Base-by-base conservation (phyloP, 92 coral and sea anemone genomes). In the Epizoanthus stellaris region DNA sequence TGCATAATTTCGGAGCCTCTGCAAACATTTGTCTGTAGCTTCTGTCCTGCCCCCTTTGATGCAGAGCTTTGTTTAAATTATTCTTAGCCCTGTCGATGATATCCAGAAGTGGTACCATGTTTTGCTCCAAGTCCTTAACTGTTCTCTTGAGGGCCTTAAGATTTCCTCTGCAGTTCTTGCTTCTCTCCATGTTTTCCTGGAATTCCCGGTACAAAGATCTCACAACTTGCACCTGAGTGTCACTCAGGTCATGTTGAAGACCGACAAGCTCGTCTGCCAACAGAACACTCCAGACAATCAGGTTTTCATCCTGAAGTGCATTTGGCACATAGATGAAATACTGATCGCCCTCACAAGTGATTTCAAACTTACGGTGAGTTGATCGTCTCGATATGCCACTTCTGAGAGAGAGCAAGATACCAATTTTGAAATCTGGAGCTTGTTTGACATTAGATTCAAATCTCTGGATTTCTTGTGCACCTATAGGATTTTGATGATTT, bases 251-350 rank as follows among this genome's bases (percentile, higher is more conserved):
- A 10, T 85, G 85, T 12, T 71, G 71, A 54, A 86, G 11, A 23
- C 30, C 60, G 11, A 45, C 86, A 75, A 91, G 34, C 84, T 91
- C 85, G 36, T 82, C 90, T 0, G 95, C 95, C 45, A 91, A 64
- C 17, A 91, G 21, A 11, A 89, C 90, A 74, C 87, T 85, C 92
- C 95, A 91, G 45, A 82, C 80, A 39, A 89, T 88, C 84, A 91
- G 47, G 68, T 86, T 20, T 53, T 86, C 81, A 16, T 89, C 89
- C 39, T 14, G 38, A 16, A 57, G 75, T 10, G 90, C 90, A 66
- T 91, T 91, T 67, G 95, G 95, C 3, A 91, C 88, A 74, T 89
- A 91, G 30, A 91, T 82, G 19, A 57, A 80, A 30, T 86, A 89
- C 47, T 89, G 92, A 1, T 62, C 34, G 62, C 69, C 59, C 45